These are phyloP conservation scores for Leptinotarsa tumamoca DNA, from an alignment of 2,888 invertebrate species.

Conservation along the genomic window DNA sequence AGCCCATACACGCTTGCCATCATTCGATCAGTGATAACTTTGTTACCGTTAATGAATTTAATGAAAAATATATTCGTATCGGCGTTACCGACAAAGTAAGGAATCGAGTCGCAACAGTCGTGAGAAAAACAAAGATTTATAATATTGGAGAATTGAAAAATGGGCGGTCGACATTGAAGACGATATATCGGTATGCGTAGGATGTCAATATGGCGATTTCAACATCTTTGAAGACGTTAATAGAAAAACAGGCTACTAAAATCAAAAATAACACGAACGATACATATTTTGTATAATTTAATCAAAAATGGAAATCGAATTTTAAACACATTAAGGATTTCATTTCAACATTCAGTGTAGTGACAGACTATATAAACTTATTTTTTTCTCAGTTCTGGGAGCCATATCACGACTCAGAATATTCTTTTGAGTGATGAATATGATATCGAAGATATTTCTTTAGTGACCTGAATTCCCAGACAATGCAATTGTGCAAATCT, in stretches of 20 bases:
- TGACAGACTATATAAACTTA: too few relatives aligned
- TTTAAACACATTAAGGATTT: too few relatives aligned
- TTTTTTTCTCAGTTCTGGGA: too few relatives aligned
- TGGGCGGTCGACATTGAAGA: neutral
- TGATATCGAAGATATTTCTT: too few relatives aligned
- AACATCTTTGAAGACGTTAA: neutral
- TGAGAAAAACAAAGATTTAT: slow-evolving; percentile 6
- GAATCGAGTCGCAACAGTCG: neutral
- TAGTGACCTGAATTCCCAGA: too few relatives aligned
- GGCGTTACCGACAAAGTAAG: neutral
- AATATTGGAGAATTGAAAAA: neutral
- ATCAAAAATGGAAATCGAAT: too few relatives aligned
- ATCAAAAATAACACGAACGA: neutral
- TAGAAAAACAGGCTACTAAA: too few relatives aligned
- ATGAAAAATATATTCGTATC: slow-evolving; percentile 1
- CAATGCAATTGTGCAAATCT: too few relatives aligned
- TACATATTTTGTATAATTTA: too few relatives aligned
- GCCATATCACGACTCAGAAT: too few relatives aligned
- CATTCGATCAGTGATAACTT: neutral
- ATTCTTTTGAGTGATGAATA: too few relatives aligned
- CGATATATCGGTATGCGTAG: slow-evolving; percentile 7
- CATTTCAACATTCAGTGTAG: too few relatives aligned
- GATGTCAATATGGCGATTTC: neutral
- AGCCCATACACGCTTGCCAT: neutral
- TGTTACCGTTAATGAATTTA: neutral